Evolutionary conservation across 2,797 vertebrate genomes (phyloP).

Genomic region (Salarias fasciatus): DNA sequence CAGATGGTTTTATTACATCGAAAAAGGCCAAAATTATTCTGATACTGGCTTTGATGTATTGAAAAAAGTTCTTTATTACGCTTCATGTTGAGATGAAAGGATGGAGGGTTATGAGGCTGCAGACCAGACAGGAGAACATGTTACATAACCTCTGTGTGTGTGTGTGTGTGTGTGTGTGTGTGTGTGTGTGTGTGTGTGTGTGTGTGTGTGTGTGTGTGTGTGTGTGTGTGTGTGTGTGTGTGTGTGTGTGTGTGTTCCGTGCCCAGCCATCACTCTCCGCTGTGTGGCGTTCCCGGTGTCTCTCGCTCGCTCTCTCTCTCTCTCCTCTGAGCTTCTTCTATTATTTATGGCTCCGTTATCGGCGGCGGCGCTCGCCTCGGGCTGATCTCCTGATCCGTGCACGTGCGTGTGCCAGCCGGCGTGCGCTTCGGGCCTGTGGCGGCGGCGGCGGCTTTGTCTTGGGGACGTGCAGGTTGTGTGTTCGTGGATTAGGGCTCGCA

Average conservation of each 20-base stretch:
- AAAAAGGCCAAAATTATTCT: no score
- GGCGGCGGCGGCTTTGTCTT: slow-evolving; percentile 38
- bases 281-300: no score
- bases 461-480: slow-evolving; percentile 21
- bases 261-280: no score
- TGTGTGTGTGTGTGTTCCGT: no score
- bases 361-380: slow-evolving; percentile 28
- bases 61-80: no score
- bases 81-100: no score
- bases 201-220: slow-evolving; percentile 1
- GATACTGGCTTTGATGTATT: no score
- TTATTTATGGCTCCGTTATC: slow-evolving; percentile 65
- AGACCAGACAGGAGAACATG: no score
- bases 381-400: slow-evolving; percentile 42
- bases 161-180: slow-evolving; percentile 1
- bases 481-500: slow-evolving; percentile 33
- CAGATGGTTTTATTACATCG: no score
- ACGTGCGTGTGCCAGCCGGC: background rate
- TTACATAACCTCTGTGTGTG: no score
- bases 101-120: no score
- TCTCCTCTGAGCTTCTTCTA: slow-evolving; percentile 45
- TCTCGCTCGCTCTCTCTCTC: no score
- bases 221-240: slow-evolving; percentile 2
- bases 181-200: slow-evolving; percentile 1
- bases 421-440: background rate